Evolutionary conservation across 2,113 vertebrate genomes (phyloP).

Genomic region (Nyctereutes procyonoides): DNA sequence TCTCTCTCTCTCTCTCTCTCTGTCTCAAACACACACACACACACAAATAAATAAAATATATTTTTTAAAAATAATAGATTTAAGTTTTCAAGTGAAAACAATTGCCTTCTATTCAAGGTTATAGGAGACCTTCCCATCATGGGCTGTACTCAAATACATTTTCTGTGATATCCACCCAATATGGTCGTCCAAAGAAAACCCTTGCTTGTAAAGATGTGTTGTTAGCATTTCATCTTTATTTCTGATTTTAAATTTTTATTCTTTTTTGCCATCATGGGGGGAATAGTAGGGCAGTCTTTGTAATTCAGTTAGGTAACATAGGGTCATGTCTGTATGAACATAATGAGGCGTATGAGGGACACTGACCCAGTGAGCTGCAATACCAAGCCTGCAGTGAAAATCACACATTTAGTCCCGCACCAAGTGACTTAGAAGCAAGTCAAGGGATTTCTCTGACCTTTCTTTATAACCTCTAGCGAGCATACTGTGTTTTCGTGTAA

Average conservation of each 20-base stretch:
- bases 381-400: constrained; percentile 6
- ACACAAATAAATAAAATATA: no score
- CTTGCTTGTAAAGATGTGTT: background rate
- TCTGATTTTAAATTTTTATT: background rate
- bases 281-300: background rate
- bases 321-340: background rate
- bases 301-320: background rate
- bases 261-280: background rate
- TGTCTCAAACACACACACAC: no score
- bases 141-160: background rate
- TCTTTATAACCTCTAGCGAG: constrained; percentile 35
- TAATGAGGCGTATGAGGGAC: background rate
- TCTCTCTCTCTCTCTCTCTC: no score
- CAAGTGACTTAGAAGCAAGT: constrained; percentile 58
- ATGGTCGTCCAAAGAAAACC: background rate
- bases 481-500: background rate
- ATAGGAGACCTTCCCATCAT: background rate
- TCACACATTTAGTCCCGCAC: background rate
- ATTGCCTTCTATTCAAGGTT: background rate
- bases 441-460: constrained; percentile 54
- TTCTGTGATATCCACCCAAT: background rate
- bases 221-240: constrained; percentile 21
- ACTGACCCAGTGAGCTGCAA: background rate
- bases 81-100: constrained; percentile 38
- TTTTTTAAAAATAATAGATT: background rate